Evolutionary conservation across 2,888 invertebrate species (phyloP).

Genomic region (Choristoneura rosaceana): DNA sequence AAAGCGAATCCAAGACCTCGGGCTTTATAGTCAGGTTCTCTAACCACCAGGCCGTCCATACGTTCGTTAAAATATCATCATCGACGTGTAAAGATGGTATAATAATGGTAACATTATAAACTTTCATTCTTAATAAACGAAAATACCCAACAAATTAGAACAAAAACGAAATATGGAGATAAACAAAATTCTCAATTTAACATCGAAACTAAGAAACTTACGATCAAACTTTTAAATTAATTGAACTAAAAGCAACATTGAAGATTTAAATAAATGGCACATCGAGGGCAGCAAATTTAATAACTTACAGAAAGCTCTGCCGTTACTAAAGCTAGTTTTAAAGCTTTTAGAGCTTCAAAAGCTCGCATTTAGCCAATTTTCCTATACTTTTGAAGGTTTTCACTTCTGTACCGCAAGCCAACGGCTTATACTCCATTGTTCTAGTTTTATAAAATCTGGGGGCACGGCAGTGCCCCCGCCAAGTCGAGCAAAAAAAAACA

Average conservation of each 20-base stretch:
- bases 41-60: too few species aligned
- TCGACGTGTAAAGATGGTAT: too few species aligned
- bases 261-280: constrained; percentile 48
- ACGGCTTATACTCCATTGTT: constrained; percentile 25
- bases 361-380: constrained; percentile 52
- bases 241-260: not conserved
- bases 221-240: not conserved
- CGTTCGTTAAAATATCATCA: too few species aligned
- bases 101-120: not conserved
- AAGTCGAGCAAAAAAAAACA: too few species aligned
- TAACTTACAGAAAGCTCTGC: constrained; percentile 14
- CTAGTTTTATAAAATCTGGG: too few species aligned
- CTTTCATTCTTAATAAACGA: not conserved
- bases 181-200: constrained; percentile 3
- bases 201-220: not conserved
- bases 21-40: too few species aligned
- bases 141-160: not conserved
- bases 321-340: constrained; percentile 67
- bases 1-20: too few species aligned
- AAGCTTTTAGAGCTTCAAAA: constrained; percentile 52
- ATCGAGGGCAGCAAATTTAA: constrained; percentile 9
- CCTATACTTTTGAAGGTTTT: constrained; percentile 57
- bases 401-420: constrained; percentile 48
- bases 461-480: too few species aligned
- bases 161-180: not conserved